phyloP scores from a whole-genome alignment of 2,797 vertebrate genomes.

The Coregonus sp. region DNA sequence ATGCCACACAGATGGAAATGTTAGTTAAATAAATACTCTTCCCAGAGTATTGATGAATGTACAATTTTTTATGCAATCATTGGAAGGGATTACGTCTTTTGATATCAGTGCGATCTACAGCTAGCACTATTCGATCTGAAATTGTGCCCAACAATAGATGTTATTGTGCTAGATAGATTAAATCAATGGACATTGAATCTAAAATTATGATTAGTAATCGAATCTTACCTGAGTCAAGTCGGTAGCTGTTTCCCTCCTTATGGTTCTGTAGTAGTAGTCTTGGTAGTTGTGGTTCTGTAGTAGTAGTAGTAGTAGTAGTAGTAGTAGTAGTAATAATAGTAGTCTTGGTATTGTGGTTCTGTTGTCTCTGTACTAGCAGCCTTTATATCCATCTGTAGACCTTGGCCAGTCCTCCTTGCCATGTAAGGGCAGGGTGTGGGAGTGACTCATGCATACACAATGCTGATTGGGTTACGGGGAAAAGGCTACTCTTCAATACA shows the following conservation, averaged over 20 bases:
- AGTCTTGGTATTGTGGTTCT: constrained; percentile 23
- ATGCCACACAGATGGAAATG: background rate
- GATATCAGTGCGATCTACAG: too few species aligned
- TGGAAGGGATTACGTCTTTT: too few species aligned
- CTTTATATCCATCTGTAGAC: constrained; percentile 44
- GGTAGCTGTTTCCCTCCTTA: constrained; percentile 38
- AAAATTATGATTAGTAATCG: background rate
- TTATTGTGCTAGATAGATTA: background rate
- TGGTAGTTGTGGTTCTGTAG: too few species aligned
- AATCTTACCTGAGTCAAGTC: constrained; percentile 46
- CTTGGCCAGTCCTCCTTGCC: constrained; percentile 35
- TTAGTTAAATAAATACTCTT: background rate
- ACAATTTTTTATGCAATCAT: too few species aligned
- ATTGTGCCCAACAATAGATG: too few species aligned
- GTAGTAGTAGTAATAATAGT: too few species aligned
- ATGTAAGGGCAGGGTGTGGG: constrained; percentile 38
- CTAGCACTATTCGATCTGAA: too few species aligned
- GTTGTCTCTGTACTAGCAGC: constrained; percentile 36
- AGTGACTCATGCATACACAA: constrained; percentile 49
- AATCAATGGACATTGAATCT: background rate
- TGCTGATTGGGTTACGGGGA: constrained; percentile 46
- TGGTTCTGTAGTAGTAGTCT: too few species aligned
- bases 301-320: too few species aligned
- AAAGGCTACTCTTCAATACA: constrained; percentile 39
- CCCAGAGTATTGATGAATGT: too few species aligned